These are phyloP conservation scores for Phylloscopus collybita DNA, from an alignment of 2,797 vertebrate species.

Conservation along the genomic window DNA sequence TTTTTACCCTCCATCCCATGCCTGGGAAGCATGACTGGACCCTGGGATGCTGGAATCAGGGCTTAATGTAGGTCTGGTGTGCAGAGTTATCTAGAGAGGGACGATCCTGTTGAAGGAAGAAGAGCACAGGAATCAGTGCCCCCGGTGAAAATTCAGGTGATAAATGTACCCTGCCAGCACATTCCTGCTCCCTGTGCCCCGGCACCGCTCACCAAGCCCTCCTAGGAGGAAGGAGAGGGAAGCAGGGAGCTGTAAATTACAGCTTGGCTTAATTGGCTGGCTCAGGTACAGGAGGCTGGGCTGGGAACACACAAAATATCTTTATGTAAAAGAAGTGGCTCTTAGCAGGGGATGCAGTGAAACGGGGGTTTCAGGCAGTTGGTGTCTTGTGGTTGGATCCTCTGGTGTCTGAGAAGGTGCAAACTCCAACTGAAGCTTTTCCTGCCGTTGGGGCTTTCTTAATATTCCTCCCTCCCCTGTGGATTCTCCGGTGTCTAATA, in stretches of 20 bases:
- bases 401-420: constrained; percentile 46
- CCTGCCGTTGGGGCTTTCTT: neutral
- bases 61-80: constrained; percentile 19
- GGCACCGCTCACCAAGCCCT: neutral
- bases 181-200: neutral
- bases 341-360: constrained; percentile 28
- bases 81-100: constrained; percentile 46
- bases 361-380: neutral
- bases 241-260: constrained; percentile 53
- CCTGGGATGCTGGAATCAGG: neutral
- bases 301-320: constrained; percentile 28
- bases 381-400: constrained; percentile 56
- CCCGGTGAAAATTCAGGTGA: neutral
- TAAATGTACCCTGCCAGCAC: neutral
- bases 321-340: constrained; percentile 29
- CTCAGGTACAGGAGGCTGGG: neutral
- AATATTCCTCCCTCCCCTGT: constrained; percentile 52
- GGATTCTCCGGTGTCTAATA: constrained; percentile 65
- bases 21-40: constrained; percentile 40
- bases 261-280: constrained; percentile 29
- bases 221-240: neutral
- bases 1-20: constrained; percentile 40
- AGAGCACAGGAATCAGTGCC: neutral
- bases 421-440: constrained; percentile 56
- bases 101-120: constrained; percentile 46